Percentiles rank a stretch among this genome's conserved stretches.
These are phyloP conservation scores for Girardinus metallicus DNA, from an alignment of 2,797 vertebrate species.

Conservation along the genomic window DNA sequence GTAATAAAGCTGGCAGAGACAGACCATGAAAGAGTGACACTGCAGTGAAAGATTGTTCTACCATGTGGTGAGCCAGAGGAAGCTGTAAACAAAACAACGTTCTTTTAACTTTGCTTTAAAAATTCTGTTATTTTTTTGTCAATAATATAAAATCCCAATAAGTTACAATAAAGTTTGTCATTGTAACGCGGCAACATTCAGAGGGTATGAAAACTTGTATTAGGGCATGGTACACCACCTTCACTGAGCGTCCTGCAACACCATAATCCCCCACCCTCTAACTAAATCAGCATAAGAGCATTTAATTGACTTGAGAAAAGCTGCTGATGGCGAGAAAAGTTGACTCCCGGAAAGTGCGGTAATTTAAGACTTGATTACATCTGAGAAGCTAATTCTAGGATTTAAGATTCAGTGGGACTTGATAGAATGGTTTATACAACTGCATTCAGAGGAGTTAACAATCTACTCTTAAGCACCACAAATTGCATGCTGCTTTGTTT, in stretches of 20 bases:
- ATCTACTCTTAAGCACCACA: conserved; percentile 49
- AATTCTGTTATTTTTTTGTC: background rate
- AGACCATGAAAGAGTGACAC: background rate
- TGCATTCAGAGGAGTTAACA: conserved; percentile 44
- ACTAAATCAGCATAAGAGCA: conserved; percentile 63
- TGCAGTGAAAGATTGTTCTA: background rate
- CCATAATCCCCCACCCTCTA: conserved; percentile 43
- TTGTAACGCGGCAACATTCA: background rate
- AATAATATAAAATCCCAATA: background rate
- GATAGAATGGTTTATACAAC: conserved; percentile 42
- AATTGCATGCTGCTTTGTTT: conserved; percentile 47
- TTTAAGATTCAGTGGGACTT: conserved; percentile 50
- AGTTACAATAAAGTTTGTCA: background rate
- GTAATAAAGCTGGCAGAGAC: background rate
- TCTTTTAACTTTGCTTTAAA: background rate
- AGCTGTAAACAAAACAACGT: background rate
- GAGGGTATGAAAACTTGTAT: background rate
- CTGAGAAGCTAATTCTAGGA: conserved; percentile 62
- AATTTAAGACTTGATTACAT: conserved; percentile 76
- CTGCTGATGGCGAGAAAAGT: conserved; percentile 59
- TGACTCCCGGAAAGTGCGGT: conserved; percentile 58
- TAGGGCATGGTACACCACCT: background rate
- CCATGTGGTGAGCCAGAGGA: background rate
- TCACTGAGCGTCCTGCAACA: conserved; percentile 50
- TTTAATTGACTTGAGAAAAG: conserved; percentile 70